These are phyloP conservation scores for Paramormyrops hopkinsi DNA, from an alignment of 2,797 vertebrate genomes.

Conservation along the genomic window DNA sequence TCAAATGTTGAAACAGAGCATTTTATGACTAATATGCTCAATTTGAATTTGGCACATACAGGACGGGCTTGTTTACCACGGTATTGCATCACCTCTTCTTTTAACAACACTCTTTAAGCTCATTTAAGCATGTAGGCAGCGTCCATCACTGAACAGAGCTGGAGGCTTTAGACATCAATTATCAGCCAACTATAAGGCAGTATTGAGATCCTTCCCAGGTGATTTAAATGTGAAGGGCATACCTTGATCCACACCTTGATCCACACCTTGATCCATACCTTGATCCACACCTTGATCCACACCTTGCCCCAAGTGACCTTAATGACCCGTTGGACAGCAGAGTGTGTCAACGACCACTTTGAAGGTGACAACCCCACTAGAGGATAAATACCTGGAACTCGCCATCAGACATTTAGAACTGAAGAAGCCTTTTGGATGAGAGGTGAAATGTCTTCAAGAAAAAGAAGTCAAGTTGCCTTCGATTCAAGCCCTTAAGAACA, in stretches of 20 bases:
- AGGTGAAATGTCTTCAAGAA: background rate
- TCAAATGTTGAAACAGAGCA: background rate
- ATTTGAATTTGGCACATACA: no score
- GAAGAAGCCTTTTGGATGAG: background rate
- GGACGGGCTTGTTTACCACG: background rate
- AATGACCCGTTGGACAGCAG: background rate
- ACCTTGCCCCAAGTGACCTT: background rate
- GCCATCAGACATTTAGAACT: background rate
- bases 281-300: no score
- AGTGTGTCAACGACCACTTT: background rate
- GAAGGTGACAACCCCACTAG: background rate
- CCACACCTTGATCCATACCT: no score
- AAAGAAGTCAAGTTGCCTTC: background rate
- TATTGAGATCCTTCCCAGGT: background rate
- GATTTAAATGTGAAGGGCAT: background rate
- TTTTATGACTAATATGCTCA: background rate
- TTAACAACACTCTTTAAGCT: background rate
- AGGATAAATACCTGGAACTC: background rate
- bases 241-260: no score
- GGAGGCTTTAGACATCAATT: background rate
- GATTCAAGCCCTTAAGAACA: background rate
- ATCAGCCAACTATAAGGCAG: background rate
- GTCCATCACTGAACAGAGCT: background rate
- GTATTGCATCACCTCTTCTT: background rate
- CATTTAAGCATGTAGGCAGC: background rate